phyloP scores from a whole-genome alignment of 2,113 vertebrate genomes.

The Saccopteryx bilineata region DNA sequence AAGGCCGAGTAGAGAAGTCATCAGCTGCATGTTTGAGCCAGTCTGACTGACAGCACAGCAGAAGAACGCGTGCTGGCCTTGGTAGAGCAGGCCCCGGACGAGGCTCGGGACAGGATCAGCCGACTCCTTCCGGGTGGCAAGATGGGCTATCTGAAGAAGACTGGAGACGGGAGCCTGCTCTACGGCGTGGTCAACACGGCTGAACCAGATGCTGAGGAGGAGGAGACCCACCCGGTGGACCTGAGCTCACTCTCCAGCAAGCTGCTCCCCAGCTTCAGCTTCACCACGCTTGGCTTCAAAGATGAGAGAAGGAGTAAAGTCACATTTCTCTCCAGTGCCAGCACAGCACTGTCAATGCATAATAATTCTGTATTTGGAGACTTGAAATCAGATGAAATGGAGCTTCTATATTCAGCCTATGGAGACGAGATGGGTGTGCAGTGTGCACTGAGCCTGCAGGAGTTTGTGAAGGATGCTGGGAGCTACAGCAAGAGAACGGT shows the following conservation, averaged over 20 bases:
- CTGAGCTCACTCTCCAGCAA: constrained; percentile 97
- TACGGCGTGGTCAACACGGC: constrained; percentile 96
- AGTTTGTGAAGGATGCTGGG: constrained; percentile 97
- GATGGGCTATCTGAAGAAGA: constrained; percentile 97
- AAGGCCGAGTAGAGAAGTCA: constrained; percentile 95
- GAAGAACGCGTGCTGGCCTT: constrained; percentile 98
- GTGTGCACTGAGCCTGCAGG: constrained; percentile 97
- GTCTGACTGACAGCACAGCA: constrained; percentile 97
- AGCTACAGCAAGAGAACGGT: constrained; percentile 94
- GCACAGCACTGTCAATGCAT: constrained; percentile 94
- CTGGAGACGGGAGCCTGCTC: constrained; percentile 90
- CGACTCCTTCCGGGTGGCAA: constrained; percentile 95
- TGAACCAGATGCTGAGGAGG: constrained; percentile 96
- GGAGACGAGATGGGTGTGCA: constrained; percentile 98
- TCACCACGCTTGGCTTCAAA: constrained; percentile 97
- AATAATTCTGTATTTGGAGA: constrained; percentile 96
- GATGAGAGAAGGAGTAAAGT: constrained; percentile 97
- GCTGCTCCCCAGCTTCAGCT: constrained; percentile 95
- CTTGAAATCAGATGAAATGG: constrained; percentile 94
- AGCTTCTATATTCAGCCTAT: constrained; percentile 95
- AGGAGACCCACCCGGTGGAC: constrained; percentile 96
- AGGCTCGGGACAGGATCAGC: constrained; percentile 96
- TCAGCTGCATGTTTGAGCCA: constrained; percentile 96
- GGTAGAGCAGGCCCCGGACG: constrained; percentile 97
- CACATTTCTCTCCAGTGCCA: constrained; percentile 96